Evolutionary conservation across 2,888 invertebrate genomes (phyloP).

Genomic region (Steromphala cineraria): DNA sequence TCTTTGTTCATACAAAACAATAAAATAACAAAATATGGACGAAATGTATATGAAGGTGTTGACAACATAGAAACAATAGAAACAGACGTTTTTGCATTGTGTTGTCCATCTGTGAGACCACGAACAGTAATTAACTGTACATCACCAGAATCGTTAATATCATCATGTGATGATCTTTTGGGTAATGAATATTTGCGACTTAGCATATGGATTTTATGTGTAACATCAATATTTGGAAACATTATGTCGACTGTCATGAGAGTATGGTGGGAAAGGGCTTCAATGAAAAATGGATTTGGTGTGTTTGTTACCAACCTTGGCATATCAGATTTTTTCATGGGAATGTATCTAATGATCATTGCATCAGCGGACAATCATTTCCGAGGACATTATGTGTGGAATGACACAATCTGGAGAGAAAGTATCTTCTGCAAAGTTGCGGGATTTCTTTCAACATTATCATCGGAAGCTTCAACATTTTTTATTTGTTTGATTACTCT

Average conservation of each 20-base stretch:
- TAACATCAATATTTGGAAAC: conserved; percentile 40
- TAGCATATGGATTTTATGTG: conserved; percentile 43
- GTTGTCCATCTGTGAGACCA: conserved; percentile 21
- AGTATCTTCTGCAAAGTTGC: conserved; percentile 45
- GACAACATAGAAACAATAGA: conserved; percentile 6
- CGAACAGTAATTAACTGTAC: conserved; percentile 1
- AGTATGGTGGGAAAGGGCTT: conserved; percentile 46
- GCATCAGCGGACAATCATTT: conserved; percentile 47
- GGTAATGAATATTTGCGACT: conserved; percentile 31
- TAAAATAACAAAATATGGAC: background rate
- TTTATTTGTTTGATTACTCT: conserved; percentile 80
- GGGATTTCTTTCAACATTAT: conserved; percentile 61
- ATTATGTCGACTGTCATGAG: conserved; percentile 31
- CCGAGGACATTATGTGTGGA: conserved; percentile 45
- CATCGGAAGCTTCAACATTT: conserved; percentile 81
- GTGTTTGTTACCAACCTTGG: conserved; percentile 44
- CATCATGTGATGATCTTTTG: conserved; percentile 49
- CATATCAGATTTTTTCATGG: conserved; percentile 50
- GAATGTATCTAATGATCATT: conserved; percentile 46
- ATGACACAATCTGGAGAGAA: conserved; percentile 45
- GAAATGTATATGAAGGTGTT: background rate
- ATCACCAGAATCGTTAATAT: conserved; percentile 36
- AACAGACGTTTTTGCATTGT: conserved; percentile 20
- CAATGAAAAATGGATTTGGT: conserved; percentile 35
- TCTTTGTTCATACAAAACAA: background rate